Conservation (phyloP, 2,797 vertebrate species). For the Chlorospingus semifuscus region DNA sequence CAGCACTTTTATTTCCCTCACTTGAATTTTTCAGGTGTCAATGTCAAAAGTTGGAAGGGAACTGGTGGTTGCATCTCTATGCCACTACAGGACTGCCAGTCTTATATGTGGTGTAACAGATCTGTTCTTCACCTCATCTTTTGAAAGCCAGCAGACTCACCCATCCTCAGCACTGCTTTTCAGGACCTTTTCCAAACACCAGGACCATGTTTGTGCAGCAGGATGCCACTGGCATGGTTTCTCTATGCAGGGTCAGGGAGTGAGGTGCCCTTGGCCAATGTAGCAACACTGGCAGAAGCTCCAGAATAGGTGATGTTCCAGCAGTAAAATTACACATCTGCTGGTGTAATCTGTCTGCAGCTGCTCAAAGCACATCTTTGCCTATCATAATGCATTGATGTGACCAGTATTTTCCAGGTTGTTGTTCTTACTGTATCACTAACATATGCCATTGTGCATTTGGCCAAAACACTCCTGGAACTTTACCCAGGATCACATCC, state of each 20-base stretch:
- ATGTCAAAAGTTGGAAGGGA: not conserved
- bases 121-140: not conserved
- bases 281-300: not conserved
- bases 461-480: not conserved
- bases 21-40: not conserved
- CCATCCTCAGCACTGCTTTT: not conserved
- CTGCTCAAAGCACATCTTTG: not conserved
- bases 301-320: not conserved
- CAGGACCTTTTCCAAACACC: not conserved
- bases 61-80: not conserved
- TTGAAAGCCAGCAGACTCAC: not conserved
- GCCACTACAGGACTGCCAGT: not conserved
- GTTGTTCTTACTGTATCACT: not conserved
- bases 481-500: not conserved
- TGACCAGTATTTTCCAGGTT: not conserved
- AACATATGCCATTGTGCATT: not conserved
- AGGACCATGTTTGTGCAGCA: not conserved
- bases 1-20: not conserved
- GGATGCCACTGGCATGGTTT: not conserved
- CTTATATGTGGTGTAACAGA: not conserved
- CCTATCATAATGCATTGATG: not conserved
- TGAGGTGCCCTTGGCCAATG: not conserved
- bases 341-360: not conserved
- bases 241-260: not conserved
- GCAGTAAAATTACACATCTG: not conserved